Conservation (phyloP, 92 coral and sea anemone genomes). For the Parazoanthus atlanticus region DNA sequence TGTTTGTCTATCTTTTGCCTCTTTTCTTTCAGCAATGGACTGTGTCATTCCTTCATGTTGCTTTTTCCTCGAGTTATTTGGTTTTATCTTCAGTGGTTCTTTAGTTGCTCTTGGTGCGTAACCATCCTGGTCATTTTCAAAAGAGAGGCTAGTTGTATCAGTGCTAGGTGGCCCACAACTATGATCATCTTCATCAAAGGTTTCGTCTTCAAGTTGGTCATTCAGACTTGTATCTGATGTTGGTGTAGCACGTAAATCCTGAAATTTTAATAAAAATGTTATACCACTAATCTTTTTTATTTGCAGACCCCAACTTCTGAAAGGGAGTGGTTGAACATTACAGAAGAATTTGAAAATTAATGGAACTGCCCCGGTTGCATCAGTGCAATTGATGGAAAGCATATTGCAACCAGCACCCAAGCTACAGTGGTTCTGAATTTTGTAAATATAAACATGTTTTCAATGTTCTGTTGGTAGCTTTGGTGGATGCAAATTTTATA, state of each 20-base stretch:
- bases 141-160: too few species aligned
- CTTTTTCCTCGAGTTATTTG: too few species aligned
- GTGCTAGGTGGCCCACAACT: too few species aligned
- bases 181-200: slow-evolving; percentile 18
- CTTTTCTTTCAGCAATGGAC: too few species aligned
- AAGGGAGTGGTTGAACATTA: slow-evolving; percentile 30
- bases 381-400: slow-evolving; percentile 66
- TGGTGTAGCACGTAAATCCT: slow-evolving; percentile 17
- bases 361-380: slow-evolving; percentile 60
- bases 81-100: too few species aligned
- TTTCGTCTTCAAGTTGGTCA: too few species aligned
- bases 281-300: slow-evolving; percentile 15
- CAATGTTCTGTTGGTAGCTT: slow-evolving; percentile 49
- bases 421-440: slow-evolving; percentile 57
- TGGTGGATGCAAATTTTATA: slow-evolving; percentile 17
- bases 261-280: not conserved
- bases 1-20: too few species aligned
- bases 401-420: slow-evolving; percentile 59
- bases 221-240: slow-evolving; percentile 31
- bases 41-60: too few species aligned
- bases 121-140: too few species aligned
- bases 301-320: slow-evolving; percentile 8
- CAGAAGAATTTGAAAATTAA: slow-evolving; percentile 25
- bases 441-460: slow-evolving; percentile 60
- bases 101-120: too few species aligned